A percentile compares a stretch with the other conserved stretches of the same genome.
phyloP scores from a whole-genome alignment of 2,888 invertebrate species.

The Metallyticus violacea region DNA sequence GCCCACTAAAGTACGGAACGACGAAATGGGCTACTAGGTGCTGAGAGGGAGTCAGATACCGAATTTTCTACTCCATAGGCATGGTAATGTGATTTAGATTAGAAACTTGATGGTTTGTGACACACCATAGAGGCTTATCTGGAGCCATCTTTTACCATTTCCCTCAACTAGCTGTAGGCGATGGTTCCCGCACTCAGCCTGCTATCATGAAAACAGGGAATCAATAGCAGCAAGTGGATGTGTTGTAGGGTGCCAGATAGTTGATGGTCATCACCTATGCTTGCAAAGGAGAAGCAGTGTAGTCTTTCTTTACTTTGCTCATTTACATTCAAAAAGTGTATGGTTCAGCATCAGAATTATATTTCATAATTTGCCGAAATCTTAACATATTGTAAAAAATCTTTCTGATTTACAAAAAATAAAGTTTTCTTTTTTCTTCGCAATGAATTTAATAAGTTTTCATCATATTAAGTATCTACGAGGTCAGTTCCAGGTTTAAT shows the following conservation, averaged over 20 bases:
- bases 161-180: neutral
- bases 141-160: neutral
- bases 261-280: neutral
- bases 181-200: neutral
- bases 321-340: too few species aligned
- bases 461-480: too few species aligned
- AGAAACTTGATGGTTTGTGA: slow-evolving; percentile 1
- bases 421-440: too few species aligned
- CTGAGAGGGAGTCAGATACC: too few species aligned
- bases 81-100: slow-evolving; percentile 1
- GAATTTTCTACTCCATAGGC: neutral
- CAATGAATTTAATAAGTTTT: too few species aligned
- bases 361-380: too few species aligned
- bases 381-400: too few species aligned
- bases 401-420: too few species aligned
- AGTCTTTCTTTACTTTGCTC: neutral
- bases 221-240: too few species aligned
- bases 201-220: neutral
- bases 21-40: neutral
- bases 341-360: too few species aligned
- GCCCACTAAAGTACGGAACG: neutral
- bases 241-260: too few species aligned
- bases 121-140: neutral
- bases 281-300: neutral
- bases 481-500: too few species aligned